These are phyloP conservation scores for Otolemur garnettii DNA, from an alignment of 2,113 vertebrate genomes.

Conservation along the genomic window DNA sequence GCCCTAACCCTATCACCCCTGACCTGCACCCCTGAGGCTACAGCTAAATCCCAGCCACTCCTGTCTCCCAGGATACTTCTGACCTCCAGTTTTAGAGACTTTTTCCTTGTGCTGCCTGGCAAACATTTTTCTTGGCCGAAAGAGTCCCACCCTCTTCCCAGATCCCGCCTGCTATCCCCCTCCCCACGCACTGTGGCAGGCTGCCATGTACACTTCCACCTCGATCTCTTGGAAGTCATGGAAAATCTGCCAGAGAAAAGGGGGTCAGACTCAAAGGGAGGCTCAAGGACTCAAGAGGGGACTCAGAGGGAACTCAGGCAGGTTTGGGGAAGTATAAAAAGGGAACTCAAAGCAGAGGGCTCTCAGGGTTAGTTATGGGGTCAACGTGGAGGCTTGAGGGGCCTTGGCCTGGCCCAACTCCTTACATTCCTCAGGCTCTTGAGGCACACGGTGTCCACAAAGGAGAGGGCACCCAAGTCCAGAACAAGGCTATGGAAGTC, in stretches of 20 bases:
- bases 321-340: neutral
- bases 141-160: neutral
- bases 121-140: neutral
- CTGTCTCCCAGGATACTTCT: neutral
- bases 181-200: slow-evolving; percentile 85
- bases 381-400: neutral
- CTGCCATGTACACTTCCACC: slow-evolving; percentile 88
- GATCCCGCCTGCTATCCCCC: neutral
- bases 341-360: neutral
- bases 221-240: slow-evolving; percentile 93
- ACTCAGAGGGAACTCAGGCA: neutral
- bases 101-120: neutral
- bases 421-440: slow-evolving; percentile 94
- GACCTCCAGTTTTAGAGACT: neutral
- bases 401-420: neutral
- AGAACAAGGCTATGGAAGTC: slow-evolving; percentile 91
- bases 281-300: accelerated
- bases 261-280: neutral
- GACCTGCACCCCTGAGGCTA: accelerated
- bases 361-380: neutral
- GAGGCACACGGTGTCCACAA: slow-evolving; percentile 95
- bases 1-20: neutral
- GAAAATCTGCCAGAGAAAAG: slow-evolving; percentile 90
- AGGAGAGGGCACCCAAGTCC: slow-evolving; percentile 93
- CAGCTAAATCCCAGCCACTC: neutral